Base-by-base conservation (phyloP, 2,888 invertebrate species). In the Stenotaenia linearis region DNA sequence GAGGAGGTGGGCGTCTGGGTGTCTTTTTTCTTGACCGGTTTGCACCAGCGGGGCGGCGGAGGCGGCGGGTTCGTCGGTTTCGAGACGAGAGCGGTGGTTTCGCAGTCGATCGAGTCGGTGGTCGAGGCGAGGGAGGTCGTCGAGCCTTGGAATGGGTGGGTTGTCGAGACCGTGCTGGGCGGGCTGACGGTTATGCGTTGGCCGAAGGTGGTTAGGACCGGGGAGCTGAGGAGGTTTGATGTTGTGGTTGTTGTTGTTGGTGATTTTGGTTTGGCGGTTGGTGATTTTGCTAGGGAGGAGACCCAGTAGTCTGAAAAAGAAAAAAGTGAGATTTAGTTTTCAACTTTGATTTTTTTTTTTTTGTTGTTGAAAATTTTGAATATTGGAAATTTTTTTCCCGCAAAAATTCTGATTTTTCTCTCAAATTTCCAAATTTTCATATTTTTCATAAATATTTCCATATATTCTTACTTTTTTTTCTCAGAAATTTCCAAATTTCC, bases 31-130 rank as follows among this genome's bases (percentile, higher is more conserved):
- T 75, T 81, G 1, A 80, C 80, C 3, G 94, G 93, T 85, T 94
- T 94, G 0, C 93, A 91, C 93, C 94, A 94, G 84, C 94, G 89
- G 15, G 94, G 92, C 0, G 94, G 94, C 0, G 94, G 94, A 0
- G 93, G 93, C 6, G 94, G 94, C 0, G 94, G 94, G 12, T 23
- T 77, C n/a, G 40, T 7, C 6, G 77, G 37, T 45, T 37, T 78
- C 37, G 75, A 35, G 32, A 30, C 28, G 15, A 25, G 77, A 15
- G 80, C 61, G 30, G 80, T 75, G 21, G 76, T 78, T 77, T 50
- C 40, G 75, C 56, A 80, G 6, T 35, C 45, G 12, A 18, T 76
- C 3, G 23, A 45, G 9, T 18, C 21, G 21, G 32, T 12, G n/a
- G 6, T 35, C 18, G 75, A 75, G 10, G 80, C 77, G 35, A 75